Conservation (phyloP, 2,113 vertebrate species). For the Brachyistius frenatus region DNA sequence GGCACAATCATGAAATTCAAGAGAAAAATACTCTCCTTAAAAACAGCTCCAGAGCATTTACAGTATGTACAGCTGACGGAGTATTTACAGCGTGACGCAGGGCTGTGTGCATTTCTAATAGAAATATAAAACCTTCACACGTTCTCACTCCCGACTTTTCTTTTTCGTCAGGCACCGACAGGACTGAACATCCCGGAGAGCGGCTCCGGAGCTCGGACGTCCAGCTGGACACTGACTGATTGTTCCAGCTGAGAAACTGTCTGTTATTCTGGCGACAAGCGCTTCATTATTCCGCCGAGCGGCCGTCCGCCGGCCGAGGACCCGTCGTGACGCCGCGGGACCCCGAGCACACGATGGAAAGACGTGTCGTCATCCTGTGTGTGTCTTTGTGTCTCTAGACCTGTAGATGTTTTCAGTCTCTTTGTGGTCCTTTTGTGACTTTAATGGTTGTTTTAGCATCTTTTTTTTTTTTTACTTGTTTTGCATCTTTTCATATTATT, state of each 20-base stretch:
- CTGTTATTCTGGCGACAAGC: constrained; percentile 44
- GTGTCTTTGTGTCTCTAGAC: too few relatives aligned
- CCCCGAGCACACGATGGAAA: background rate
- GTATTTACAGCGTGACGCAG: constrained; percentile 23
- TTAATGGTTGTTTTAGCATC: too few relatives aligned
- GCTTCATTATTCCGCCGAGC: constrained; percentile 12
- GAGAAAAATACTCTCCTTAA: constrained; percentile 61
- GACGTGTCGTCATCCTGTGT: too few relatives aligned
- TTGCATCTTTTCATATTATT: too few relatives aligned
- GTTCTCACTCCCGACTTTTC: background rate
- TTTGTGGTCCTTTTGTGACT: too few relatives aligned
- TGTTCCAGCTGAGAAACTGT: constrained; percentile 22
- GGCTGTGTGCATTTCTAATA: constrained; percentile 6
- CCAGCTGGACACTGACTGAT: constrained; percentile 26
- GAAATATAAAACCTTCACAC: constrained; percentile 61
- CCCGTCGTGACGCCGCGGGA: too few relatives aligned
- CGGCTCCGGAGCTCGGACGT: constrained; percentile 3
- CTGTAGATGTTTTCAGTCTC: too few relatives aligned
- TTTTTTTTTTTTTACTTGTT: too few relatives aligned
- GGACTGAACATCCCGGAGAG: constrained; percentile 12
- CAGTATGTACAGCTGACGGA: constrained; percentile 48
- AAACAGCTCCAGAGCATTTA: constrained; percentile 50
- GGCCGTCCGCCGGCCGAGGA: too few relatives aligned
- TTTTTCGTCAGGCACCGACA: constrained; percentile 33
- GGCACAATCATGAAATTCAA: constrained; percentile 47